phyloP scores from a whole-genome alignment of 2,888 invertebrate species.

The Serripes groenlandicus region DNA sequence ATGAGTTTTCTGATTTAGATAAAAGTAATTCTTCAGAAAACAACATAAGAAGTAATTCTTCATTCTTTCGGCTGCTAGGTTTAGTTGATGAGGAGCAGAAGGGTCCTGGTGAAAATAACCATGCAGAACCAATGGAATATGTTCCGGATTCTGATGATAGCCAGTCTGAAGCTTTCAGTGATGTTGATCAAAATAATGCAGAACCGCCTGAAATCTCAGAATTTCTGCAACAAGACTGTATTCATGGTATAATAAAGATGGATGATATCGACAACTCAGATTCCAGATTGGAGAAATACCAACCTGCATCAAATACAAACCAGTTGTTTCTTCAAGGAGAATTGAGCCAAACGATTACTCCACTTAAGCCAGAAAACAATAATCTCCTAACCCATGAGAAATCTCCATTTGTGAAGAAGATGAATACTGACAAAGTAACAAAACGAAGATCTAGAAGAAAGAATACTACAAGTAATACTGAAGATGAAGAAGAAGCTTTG shows the following conservation, averaged over 20 bases:
- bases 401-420: slow-evolving; percentile 57
- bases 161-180: background rate
- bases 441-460: slow-evolving; percentile 41
- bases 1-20: slow-evolving; percentile 2
- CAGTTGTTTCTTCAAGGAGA: background rate
- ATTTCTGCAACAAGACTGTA: background rate
- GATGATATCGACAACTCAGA: background rate
- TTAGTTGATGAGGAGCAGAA: background rate
- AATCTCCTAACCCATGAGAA: slow-evolving; percentile 2
- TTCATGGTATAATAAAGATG: background rate
- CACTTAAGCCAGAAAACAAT: background rate
- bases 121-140: background rate
- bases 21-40: background rate
- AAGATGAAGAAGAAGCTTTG: background rate
- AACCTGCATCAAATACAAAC: background rate
- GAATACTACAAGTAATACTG: background rate
- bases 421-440: slow-evolving; percentile 54
- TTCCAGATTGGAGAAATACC: background rate
- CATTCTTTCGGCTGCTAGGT: background rate
- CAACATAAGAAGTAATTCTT: background rate
- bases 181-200: background rate
- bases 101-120: background rate
- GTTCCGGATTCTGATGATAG: background rate
- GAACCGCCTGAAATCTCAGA: background rate
- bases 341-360: background rate